A percentile compares a stretch with the other conserved stretches of the same genome.
Conservation (phyloP, 2,797 vertebrate genomes). For the Ptychobarbus kaznakovi region DNA sequence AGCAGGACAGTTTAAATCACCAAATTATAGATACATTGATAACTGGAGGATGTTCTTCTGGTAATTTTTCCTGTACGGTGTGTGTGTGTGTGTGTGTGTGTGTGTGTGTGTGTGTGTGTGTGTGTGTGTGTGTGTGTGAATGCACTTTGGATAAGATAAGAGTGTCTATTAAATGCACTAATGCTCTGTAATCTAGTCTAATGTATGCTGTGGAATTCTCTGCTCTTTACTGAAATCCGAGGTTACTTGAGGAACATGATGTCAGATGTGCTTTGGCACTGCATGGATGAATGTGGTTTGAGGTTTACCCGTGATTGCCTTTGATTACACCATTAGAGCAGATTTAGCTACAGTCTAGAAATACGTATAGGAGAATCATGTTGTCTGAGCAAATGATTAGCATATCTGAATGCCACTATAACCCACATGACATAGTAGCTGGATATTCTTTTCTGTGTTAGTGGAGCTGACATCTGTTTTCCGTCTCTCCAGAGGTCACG, state of each 20-base stretch:
- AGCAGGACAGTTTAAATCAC: not conserved
- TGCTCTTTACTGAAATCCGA: not conserved
- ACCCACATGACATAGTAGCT: not conserved
- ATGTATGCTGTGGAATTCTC: no score
- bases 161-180: not conserved
- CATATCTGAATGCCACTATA: no score
- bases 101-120: no score
- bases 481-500: slow-evolving; percentile 66
- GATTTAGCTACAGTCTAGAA: not conserved
- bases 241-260: not conserved
- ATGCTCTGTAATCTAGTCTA: not conserved
- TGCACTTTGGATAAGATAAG: not conserved
- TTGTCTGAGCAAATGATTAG: not conserved
- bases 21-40: no score
- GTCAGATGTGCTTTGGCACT: not conserved
- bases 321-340: not conserved
- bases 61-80: not conserved
- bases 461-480: not conserved
- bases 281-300: not conserved
- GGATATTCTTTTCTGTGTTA: not conserved
- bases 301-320: not conserved
- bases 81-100: not conserved
- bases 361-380: not conserved
- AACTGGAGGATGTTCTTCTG: not conserved
- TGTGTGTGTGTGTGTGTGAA: not conserved